Percentiles rank a stretch among this genome's conserved stretches.
These are phyloP conservation scores for human (Homo sapiens) DNA, from an alignment of 2,113 vertebrate genomes.

Conservation along the genomic window DNA sequence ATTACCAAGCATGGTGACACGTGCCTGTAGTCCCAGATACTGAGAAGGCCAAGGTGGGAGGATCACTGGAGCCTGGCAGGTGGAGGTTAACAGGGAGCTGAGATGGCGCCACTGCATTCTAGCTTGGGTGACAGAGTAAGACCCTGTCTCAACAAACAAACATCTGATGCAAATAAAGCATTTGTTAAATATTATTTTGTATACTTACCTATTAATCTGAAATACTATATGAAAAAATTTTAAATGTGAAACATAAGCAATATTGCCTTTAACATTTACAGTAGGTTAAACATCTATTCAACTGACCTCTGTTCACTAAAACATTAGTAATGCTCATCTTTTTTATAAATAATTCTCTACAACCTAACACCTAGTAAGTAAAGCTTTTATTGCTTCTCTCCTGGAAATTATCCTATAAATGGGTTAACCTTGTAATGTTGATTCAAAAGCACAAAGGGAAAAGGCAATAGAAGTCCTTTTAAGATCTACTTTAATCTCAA, in stretches of 20 bases:
- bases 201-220: not conserved
- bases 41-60: too few species aligned
- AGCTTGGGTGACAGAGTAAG: too few species aligned
- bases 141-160: too few species aligned
- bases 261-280: not conserved
- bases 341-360: not conserved
- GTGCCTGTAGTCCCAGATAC: too few species aligned
- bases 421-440: not conserved
- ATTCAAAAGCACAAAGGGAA: not conserved
- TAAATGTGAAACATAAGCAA: not conserved
- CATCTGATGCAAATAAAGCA: not conserved
- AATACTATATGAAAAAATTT: not conserved
- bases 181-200: not conserved
- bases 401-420: not conserved
- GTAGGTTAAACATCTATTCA: not conserved
- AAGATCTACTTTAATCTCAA: not conserved
- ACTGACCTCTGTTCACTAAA: slow-evolving; percentile 14
- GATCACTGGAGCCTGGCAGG: too few species aligned
- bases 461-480: not conserved
- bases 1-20: too few species aligned
- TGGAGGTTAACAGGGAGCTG: too few species aligned
- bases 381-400: not conserved
- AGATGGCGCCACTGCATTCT: too few species aligned
- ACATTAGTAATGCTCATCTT: not conserved
- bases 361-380: not conserved